Conservation (phyloP, 1,140 invertebrate genomes). For the Sitodiplosis mosellana region DNA sequence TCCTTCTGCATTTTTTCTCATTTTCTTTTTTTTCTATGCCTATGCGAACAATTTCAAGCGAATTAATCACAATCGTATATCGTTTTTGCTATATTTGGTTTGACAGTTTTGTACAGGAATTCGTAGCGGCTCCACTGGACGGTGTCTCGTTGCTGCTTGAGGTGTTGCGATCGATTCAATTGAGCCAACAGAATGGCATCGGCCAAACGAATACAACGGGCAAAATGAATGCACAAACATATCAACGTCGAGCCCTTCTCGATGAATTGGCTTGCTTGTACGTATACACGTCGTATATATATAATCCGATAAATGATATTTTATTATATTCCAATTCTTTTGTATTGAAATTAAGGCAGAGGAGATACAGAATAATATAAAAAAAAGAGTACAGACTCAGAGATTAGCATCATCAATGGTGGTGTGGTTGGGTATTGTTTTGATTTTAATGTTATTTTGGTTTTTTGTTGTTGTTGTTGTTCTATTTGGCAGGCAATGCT, state of each 20-base stretch:
- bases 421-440: too few relatives aligned
- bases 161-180: conserved; percentile 64
- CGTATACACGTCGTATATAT: conserved; percentile 12
- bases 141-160: conserved; percentile 64
- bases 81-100: conserved; percentile 1
- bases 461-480: neutral
- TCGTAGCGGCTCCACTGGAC: conserved; percentile 62
- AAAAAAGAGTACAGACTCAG: neutral
- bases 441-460: too few relatives aligned
- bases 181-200: conserved; percentile 35
- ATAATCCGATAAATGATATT: too few relatives aligned
- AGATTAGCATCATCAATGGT: too few relatives aligned
- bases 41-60: too few relatives aligned
- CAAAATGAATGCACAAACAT: conserved; percentile 31
- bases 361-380: neutral
- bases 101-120: conserved; percentile 75
- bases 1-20: too few relatives aligned
- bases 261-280: conserved; percentile 74
- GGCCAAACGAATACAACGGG: conserved; percentile 27
- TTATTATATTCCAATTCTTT: neutral
- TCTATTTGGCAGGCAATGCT: conserved; percentile 39
- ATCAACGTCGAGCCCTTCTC: conserved; percentile 48
- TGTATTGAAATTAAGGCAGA: conserved; percentile 3
- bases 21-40: too few relatives aligned
- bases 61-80: neutral